Percentiles rank a stretch among this genome's conserved stretches.
phyloP scores from a whole-genome alignment of 1,140 invertebrate genomes.

The Rhagoletis pomonella region DNA sequence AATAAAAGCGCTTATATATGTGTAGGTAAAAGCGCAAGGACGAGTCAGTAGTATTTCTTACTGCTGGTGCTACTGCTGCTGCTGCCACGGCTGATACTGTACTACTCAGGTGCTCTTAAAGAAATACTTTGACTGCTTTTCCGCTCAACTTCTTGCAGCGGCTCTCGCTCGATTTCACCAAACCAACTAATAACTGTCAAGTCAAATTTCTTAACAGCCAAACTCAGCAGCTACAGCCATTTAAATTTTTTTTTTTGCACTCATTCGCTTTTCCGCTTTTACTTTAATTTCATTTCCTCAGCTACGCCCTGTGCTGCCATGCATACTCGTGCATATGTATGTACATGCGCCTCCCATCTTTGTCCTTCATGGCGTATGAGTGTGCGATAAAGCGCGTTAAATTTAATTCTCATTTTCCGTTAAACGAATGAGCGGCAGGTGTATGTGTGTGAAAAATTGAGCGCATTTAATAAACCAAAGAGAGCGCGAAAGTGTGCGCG shows the following conservation, averaged over 20 bases:
- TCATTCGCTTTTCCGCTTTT: neutral
- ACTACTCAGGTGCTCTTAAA: neutral
- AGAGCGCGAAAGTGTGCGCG: neutral
- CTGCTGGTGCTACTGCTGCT: constrained; percentile 29
- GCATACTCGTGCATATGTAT: neutral
- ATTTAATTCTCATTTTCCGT: constrained; percentile 48
- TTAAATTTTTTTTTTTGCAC: neutral
- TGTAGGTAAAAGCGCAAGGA: constrained; percentile 3
- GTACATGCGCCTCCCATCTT: no score
- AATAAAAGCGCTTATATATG: neutral
- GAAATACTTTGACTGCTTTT: neutral
- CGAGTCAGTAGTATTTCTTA: neutral
- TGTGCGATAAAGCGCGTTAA: constrained; percentile 46
- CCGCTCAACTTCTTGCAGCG: constrained; percentile 34
- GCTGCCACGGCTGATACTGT: constrained; percentile 22
- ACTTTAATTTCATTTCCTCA: neutral
- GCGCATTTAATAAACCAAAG: neutral
- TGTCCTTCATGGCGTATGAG: constrained; percentile 34
- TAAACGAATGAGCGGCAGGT: constrained; percentile 27
- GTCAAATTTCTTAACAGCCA: neutral
- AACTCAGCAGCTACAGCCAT: neutral
- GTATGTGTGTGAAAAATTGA: neutral
- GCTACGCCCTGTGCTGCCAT: constrained; percentile 17
- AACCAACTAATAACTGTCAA: neutral
- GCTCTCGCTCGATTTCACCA: constrained; percentile 38